phyloP scores from a whole-genome alignment of 2,797 vertebrate species.

The Betta splendens region DNA sequence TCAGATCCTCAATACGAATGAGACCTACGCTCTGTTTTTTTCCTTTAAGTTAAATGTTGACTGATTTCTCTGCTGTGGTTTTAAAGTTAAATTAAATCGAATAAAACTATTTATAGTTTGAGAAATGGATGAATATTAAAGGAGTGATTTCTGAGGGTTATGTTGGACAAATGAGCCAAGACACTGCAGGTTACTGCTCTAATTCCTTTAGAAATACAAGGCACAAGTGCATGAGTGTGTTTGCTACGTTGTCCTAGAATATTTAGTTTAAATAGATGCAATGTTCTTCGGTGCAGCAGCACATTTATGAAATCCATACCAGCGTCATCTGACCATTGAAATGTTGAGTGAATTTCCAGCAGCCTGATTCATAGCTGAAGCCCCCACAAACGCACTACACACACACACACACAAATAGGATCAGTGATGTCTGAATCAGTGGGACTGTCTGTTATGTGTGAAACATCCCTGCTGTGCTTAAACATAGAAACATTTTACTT shows the following conservation, averaged over 20 bases:
- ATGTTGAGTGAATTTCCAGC: slow-evolving; percentile 23
- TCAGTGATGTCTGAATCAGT: slow-evolving; percentile 39
- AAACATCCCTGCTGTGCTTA: slow-evolving; percentile 24
- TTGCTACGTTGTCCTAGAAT: too few relatives aligned
- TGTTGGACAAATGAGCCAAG: neutral
- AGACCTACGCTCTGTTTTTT: too few relatives aligned
- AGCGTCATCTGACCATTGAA: slow-evolving; percentile 17
- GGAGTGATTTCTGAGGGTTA: slow-evolving; percentile 7
- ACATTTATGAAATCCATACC: neutral
- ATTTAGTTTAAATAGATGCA: neutral
- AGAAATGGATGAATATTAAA: slow-evolving; percentile 22
- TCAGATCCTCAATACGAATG: too few relatives aligned
- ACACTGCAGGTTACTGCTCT: neutral
- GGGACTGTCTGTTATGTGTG: slow-evolving; percentile 16
- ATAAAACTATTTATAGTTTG: too few relatives aligned
- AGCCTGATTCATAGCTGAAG: slow-evolving; percentile 39
- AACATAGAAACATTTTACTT: slow-evolving; percentile 23
- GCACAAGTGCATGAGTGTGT: too few relatives aligned
- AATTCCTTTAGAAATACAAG: too few relatives aligned
- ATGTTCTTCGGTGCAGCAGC: neutral
- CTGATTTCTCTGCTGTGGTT: too few relatives aligned
- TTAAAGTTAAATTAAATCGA: too few relatives aligned
- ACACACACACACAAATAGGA: slow-evolving; percentile 57
- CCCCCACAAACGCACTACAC: slow-evolving; percentile 44
- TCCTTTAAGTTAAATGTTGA: too few relatives aligned